These are phyloP conservation scores for Cyprinella venusta DNA, from an alignment of 2,797 vertebrate species.

Conservation along the genomic window DNA sequence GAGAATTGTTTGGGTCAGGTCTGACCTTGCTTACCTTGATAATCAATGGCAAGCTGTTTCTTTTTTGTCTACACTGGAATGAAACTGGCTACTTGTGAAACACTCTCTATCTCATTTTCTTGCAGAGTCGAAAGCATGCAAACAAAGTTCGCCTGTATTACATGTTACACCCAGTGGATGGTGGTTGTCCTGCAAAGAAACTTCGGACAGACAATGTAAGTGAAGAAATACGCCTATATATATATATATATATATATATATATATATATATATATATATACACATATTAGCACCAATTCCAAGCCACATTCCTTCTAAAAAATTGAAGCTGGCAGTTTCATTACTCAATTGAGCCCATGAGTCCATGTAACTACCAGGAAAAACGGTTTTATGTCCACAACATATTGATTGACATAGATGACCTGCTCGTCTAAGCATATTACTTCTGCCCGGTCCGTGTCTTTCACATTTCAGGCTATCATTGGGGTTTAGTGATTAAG, in stretches of 20 bases:
- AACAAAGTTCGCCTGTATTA: conserved; percentile 96
- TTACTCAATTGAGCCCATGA: conserved; percentile 15
- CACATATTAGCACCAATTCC: background rate
- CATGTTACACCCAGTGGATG: conserved; percentile 93
- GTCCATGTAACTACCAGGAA: background rate
- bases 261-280: background rate
- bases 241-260: no score
- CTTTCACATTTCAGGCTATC: conserved; percentile 3
- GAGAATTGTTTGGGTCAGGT: conserved; percentile 17
- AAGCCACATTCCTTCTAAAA: background rate
- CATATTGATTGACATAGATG: conserved; percentile 43
- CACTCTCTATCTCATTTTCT: conserved; percentile 53
- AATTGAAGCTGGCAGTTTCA: conserved; percentile 30
- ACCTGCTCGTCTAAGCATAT: conserved; percentile 12
- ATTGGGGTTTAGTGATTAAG: conserved; percentile 18
- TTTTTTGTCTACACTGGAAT: conserved; percentile 16
- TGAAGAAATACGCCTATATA: conserved; percentile 49
- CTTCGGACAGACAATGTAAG: conserved; percentile 94
- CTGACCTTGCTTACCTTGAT: conserved; percentile 19
- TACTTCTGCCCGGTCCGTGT: conserved; percentile 1
- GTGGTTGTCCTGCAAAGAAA: conserved; percentile 94
- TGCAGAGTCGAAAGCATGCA: conserved; percentile 92
- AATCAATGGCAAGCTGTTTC: conserved; percentile 7
- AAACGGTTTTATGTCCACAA: conserved; percentile 34
- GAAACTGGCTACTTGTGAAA: conserved; percentile 20